These are phyloP conservation scores for Lepidurus apus DNA, from an alignment of 1,140 invertebrate genomes.

Conservation along the genomic window DNA sequence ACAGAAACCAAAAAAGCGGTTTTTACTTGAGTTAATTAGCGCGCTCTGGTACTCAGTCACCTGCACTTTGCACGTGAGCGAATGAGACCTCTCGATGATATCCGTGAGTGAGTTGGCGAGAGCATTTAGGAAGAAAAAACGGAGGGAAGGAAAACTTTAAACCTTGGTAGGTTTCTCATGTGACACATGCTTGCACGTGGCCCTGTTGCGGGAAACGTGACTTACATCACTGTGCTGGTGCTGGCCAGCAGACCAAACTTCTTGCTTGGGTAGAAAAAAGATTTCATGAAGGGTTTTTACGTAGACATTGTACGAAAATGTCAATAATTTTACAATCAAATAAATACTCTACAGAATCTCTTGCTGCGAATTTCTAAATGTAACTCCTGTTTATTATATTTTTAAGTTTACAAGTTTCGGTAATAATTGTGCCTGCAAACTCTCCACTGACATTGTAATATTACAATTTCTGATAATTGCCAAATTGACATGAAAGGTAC, in stretches of 20 bases:
- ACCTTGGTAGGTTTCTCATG: conserved; percentile 1
- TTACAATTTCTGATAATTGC: too few relatives aligned
- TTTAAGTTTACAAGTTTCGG: too few relatives aligned
- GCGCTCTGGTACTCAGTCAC: not conserved
- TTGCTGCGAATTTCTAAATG: too few relatives aligned
- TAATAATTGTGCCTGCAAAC: too few relatives aligned
- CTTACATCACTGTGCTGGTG: not conserved
- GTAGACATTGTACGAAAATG: too few relatives aligned
- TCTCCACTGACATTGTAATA: too few relatives aligned
- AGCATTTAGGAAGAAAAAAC: not conserved
- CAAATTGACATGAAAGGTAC: too few relatives aligned
- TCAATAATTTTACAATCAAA: too few relatives aligned
- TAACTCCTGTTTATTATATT: too few relatives aligned
- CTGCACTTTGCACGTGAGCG: not conserved
- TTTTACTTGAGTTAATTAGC: not conserved
- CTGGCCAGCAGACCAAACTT: not conserved
- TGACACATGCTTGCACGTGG: conserved; percentile 17
- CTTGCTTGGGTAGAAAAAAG: not conserved
- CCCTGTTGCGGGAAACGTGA: conserved; percentile 12
- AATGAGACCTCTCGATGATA: not conserved
- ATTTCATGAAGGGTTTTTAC: not conserved
- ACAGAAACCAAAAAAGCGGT: not conserved
- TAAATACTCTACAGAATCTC: too few relatives aligned
- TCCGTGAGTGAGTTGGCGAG: not conserved
- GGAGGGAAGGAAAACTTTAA: not conserved